Base-by-base conservation (phyloP, 1,140 invertebrate species). In the Scylla paramamosain region DNA sequence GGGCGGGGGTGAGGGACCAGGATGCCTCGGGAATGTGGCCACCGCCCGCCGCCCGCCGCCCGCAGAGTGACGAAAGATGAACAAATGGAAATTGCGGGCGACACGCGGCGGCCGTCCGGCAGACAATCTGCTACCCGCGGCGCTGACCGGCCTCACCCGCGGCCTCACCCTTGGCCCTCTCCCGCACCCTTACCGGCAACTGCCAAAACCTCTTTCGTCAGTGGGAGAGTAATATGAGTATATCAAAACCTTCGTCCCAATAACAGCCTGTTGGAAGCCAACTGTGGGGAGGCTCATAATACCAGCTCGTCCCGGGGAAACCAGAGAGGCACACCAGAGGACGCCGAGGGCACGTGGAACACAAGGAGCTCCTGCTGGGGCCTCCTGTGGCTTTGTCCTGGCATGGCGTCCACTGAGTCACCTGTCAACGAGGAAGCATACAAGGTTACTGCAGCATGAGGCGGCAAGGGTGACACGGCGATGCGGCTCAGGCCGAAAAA, bases 61-160 rank as follows among this genome's bases (percentile, higher is more conserved):
- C 90, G 59, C 91, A 31, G 91, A 92, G 91, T 92, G 91, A 92
- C 91, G 91, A 92, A 92, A 92, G 91, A 92, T 92, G 91, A 92
- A 92, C 91, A 92, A 92, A 92, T 92, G 91, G 91, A 92, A 92
- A 92, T 92, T 59, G 90, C 52, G 90, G 91, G 91, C 91, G 91
- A 92, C 91, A 92, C 91, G 91, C 91, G 32, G 91, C 59, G 67
- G 28, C 91, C 91, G 59, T 82, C 91, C 31, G 31, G 16, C 91
- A 77, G 39, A 90, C 91, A 92, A 77, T 92, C 91, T 82, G 91
- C 59, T 39, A 92, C 91, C 91, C 91, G 91, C 91, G 12, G 90
- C 31, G 46, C 52, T 25, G 46, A 32, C 46, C 31, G n/a, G 46
- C 90, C 59, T 59, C 20, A 48, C 89, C 89, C 32, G 39, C 39